phyloP scores from a whole-genome alignment of 2,113 vertebrate species.

The Chloropsis hardwickii region DNA sequence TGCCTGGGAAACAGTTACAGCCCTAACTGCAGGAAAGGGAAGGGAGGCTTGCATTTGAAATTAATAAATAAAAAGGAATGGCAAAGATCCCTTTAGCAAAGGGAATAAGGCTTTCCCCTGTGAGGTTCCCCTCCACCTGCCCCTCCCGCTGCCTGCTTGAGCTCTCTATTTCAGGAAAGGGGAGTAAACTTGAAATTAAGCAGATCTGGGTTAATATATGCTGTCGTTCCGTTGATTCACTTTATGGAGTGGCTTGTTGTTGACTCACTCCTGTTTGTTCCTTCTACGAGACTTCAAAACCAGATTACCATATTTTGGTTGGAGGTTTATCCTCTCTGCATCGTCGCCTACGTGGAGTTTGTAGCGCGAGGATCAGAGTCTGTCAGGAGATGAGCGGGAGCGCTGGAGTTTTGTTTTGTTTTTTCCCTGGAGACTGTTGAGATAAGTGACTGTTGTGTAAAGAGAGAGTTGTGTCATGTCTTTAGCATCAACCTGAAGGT shows the following conservation, averaged over 20 bases:
- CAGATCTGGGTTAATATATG: slow-evolving; percentile 67
- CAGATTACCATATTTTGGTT: slow-evolving; percentile 49
- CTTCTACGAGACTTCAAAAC: slow-evolving; percentile 38
- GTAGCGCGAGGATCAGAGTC: slow-evolving; percentile 52
- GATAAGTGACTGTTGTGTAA: slow-evolving; percentile 25
- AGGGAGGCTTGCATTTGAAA: slow-evolving; percentile 37
- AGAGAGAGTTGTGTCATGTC: not conserved
- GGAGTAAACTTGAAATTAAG: slow-evolving; percentile 24
- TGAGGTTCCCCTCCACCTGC: not conserved
- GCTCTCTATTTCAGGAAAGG: not conserved
- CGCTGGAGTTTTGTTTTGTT: slow-evolving; percentile 39
- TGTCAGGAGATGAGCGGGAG: slow-evolving; percentile 13
- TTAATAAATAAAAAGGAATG: slow-evolving; percentile 48
- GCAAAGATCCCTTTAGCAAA: not conserved
- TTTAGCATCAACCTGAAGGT: not conserved
- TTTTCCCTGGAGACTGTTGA: slow-evolving; percentile 3
- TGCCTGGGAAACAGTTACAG: slow-evolving; percentile 19
- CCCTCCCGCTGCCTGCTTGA: not conserved
- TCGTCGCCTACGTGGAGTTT: slow-evolving; percentile 49
- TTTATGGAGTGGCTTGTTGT: slow-evolving; percentile 34
- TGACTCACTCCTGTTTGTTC: slow-evolving; percentile 63
- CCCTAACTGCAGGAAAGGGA: slow-evolving; percentile 39
- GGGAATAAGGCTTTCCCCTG: slow-evolving; percentile 38
- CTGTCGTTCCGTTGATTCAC: not conserved
- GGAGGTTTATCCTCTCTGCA: slow-evolving; percentile 65